Evolutionary conservation across 1,140 invertebrate genomes (phyloP).

Genomic region (Pemphigus obesinymphae): DNA sequence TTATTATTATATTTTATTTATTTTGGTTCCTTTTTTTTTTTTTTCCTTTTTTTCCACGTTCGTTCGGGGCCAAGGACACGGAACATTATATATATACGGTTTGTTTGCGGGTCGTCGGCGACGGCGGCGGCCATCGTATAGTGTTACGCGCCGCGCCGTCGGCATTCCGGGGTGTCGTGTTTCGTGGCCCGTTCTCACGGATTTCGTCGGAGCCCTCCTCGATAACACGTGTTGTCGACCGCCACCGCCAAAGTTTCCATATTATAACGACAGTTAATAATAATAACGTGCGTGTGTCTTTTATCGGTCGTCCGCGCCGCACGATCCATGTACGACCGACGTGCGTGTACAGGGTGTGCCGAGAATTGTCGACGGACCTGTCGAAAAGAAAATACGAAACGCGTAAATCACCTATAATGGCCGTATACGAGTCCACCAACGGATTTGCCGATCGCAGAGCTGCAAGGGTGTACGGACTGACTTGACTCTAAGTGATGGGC

Average conservation of each 20-base stretch:
- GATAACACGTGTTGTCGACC: constrained; percentile 10
- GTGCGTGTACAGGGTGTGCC: neutral
- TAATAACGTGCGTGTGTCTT: neutral
- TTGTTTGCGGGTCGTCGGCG: constrained; percentile 15
- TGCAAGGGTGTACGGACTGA: too few relatives aligned
- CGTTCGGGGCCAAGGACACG: constrained; percentile 18
- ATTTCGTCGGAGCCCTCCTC: constrained; percentile 21
- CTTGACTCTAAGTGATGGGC: too few relatives aligned
- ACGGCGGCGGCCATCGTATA: neutral
- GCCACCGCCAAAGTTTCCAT: neutral
- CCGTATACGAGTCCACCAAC: too few relatives aligned
- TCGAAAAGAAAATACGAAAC: too few relatives aligned
- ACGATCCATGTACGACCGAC: too few relatives aligned
- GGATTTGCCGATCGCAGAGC: too few relatives aligned
- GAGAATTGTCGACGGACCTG: too few relatives aligned
- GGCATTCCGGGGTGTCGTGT: constrained; percentile 40
- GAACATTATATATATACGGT: constrained; percentile 34
- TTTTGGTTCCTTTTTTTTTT: too few relatives aligned
- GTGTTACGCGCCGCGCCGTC: constrained; percentile 40
- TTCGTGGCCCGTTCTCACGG: constrained; percentile 35
- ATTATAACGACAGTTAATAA: constrained; percentile 16
- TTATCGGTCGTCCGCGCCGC: neutral
- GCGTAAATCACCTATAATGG: too few relatives aligned
- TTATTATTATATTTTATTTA: neutral
- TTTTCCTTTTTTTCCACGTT: neutral